Percentiles rank a stretch among this genome's conserved stretches.
phyloP scores from a whole-genome alignment of 2,113 vertebrate species.

The Catharus fuscescens region DNA sequence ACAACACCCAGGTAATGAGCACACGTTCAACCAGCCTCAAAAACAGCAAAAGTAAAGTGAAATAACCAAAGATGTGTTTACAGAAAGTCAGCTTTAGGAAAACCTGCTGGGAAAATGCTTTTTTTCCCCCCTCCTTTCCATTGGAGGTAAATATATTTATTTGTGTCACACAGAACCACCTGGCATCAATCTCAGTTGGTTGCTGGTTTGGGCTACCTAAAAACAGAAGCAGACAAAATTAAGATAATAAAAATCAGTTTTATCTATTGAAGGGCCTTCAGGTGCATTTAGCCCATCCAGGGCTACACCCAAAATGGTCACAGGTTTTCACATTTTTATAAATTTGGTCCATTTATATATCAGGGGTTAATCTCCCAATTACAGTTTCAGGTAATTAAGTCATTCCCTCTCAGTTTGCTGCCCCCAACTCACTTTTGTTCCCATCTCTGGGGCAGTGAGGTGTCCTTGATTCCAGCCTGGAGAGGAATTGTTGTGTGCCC shows the following conservation, averaged over 20 bases:
- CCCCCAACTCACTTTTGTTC: neutral
- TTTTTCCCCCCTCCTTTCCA: accelerated
- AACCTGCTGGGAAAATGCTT: neutral
- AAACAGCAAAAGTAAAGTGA: neutral
- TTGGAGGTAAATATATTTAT: neutral
- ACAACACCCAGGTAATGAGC: neutral
- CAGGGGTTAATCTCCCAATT: neutral
- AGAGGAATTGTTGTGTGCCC: too few species aligned
- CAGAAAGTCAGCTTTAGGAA: neutral
- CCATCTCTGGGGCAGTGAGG: neutral
- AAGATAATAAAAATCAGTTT: accelerated
- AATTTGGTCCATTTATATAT: neutral
- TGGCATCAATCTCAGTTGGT: neutral
- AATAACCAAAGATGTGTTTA: neutral
- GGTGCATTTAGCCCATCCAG: neutral
- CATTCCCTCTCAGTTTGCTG: neutral
- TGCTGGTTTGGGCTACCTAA: neutral
- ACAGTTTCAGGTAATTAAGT: neutral
- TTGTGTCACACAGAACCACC: neutral
- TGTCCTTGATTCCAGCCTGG: too few species aligned
- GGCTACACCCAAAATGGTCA: neutral
- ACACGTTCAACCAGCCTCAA: accelerated
- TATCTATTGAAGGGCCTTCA: neutral
- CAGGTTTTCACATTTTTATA: accelerated
- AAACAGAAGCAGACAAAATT: neutral